Evolutionary conservation across 2,888 invertebrate species (phyloP).

Genomic region (Xestobium rufovillosum): DNA sequence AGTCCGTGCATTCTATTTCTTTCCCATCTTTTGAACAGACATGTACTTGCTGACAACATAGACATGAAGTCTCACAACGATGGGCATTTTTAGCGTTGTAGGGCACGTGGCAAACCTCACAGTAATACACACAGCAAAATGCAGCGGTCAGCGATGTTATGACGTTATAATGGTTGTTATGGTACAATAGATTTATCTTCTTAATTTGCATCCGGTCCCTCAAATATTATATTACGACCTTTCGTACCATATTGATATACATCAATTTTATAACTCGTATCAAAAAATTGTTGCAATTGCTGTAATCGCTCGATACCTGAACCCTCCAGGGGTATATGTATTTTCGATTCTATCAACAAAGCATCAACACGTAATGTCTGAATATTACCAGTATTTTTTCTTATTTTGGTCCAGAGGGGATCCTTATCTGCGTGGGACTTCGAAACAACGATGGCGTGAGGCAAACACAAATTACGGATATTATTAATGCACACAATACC

Average conservation of each 20-base stretch:
- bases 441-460: constrained; percentile 19
- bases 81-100: constrained; percentile 5
- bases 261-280: constrained; percentile 9
- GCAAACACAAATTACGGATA: constrained; percentile 19
- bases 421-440: constrained; percentile 16
- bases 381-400: constrained; percentile 8
- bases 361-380: constrained; percentile 7
- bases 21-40: not conserved
- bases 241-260: constrained; percentile 12
- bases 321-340: constrained; percentile 14
- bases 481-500: constrained; percentile 17
- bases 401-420: constrained; percentile 12
- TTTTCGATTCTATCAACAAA: constrained; percentile 1
- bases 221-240: constrained; percentile 13
- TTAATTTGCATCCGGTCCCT: constrained; percentile 3
- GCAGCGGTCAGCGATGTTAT: constrained; percentile 17
- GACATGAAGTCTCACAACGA: constrained; percentile 12
- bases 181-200: constrained; percentile 14
- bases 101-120: constrained; percentile 14
- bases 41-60: constrained; percentile 8
- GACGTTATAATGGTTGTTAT: constrained; percentile 16
- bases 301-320: constrained; percentile 15
- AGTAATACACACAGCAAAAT: constrained; percentile 17
- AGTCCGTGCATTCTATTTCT: constrained; percentile 13
- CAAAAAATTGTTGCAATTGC: constrained; percentile 15